These are phyloP conservation scores for Andricus grossulariae DNA, from an alignment of 1,140 invertebrate genomes.

Conservation along the genomic window DNA sequence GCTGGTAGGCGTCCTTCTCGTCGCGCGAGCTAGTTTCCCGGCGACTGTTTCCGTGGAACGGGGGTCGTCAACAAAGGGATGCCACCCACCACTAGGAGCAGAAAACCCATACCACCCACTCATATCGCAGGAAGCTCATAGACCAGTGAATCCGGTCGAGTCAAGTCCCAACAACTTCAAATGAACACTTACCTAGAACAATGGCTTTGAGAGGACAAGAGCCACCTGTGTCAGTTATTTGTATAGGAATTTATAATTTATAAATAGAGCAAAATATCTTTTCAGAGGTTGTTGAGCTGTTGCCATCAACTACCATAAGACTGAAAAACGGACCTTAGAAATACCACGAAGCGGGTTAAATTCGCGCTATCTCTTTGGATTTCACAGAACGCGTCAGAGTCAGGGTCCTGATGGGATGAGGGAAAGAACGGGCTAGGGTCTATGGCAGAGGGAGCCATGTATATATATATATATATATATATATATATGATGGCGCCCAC, in stretches of 20 bases:
- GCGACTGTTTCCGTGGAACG: conserved; percentile 72
- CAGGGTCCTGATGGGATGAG: conserved; percentile 47
- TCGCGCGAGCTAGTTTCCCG: conserved; percentile 70
- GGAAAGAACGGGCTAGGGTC: conserved; percentile 49
- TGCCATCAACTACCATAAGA: background rate
- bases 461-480: conserved; percentile 52
- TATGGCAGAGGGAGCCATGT: conserved; percentile 37
- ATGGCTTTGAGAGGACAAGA: background rate
- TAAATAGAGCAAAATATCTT: background rate
- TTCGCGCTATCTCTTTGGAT: conserved; percentile 57
- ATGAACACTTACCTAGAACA: background rate
- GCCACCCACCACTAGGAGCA: conserved; percentile 60
- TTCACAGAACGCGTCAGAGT: conserved; percentile 62
- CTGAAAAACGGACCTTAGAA: conserved; percentile 10
- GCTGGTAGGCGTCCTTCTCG: conserved; percentile 68
- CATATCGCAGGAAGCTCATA: conserved; percentile 53
- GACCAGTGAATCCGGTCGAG: conserved; percentile 48
- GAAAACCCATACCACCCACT: conserved; percentile 58
- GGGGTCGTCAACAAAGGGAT: conserved; percentile 70
- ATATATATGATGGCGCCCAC: conserved; percentile 56
- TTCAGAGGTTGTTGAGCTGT: conserved; percentile 5
- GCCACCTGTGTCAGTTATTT: background rate
- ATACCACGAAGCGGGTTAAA: background rate
- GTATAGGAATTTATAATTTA: background rate
- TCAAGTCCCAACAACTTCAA: conserved; percentile 28